phyloP scores from a whole-genome alignment of 2,113 vertebrate genomes.

The Potamarius usumacintae region DNA sequence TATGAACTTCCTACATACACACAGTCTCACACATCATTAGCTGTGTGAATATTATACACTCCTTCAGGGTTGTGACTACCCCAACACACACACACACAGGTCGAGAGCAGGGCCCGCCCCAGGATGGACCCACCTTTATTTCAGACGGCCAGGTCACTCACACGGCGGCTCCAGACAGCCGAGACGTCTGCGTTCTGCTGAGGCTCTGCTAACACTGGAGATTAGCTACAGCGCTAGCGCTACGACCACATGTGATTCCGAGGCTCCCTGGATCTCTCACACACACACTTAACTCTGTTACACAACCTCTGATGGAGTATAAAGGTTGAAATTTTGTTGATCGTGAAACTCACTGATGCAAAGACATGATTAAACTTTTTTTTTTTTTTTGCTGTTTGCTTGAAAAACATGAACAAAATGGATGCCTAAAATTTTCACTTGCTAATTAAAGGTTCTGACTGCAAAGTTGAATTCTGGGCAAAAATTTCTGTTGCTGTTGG shows the following conservation, averaged over 20 bases:
- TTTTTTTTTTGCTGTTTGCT: not conserved
- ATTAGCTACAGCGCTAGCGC: constrained; percentile 28
- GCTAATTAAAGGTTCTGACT: too few relatives aligned
- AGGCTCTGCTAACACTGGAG: constrained; percentile 27
- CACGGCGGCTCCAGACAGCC: constrained; percentile 34
- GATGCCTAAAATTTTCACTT: not conserved
- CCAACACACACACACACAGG: constrained; percentile 10
- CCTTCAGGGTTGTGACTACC: not conserved
- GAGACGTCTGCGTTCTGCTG: not conserved
- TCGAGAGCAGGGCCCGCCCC: not conserved
- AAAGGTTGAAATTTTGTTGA: not conserved
- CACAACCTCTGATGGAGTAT: not conserved
- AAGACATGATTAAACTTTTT: not conserved
- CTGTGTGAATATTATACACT: constrained; percentile 8
- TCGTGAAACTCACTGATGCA: not conserved
- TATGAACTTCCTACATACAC: constrained; percentile 5
- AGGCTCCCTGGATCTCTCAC: not conserved
- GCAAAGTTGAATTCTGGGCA: too few relatives aligned
- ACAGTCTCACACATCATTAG: constrained; percentile 11
- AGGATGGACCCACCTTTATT: constrained; percentile 19
- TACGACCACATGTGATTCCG: not conserved
- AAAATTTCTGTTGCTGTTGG: too few relatives aligned
- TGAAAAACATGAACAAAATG: not conserved
- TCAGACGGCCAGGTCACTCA: constrained; percentile 32
- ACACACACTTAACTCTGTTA: not conserved